Percentiles rank a stretch among this genome's conserved stretches.
Evolutionary conservation across 2,113 vertebrate species (phyloP).

Genomic region (Gadus macrocephalus): DNA sequence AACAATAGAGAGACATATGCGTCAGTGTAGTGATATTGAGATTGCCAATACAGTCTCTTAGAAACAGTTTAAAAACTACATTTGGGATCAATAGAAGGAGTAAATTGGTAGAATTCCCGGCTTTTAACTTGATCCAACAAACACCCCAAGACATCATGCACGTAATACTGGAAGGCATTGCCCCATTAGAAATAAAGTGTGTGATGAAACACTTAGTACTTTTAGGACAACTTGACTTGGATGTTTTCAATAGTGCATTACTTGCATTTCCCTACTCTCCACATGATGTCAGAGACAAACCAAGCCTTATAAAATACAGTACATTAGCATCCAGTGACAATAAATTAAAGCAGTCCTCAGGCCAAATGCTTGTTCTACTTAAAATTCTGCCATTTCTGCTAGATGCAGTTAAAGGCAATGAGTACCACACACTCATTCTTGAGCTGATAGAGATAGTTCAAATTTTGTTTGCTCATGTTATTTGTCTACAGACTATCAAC

Average conservation of each 20-base stretch:
- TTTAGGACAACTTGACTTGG: constrained; percentile 17
- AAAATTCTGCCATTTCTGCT: constrained; percentile 22
- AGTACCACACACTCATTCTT: constrained; percentile 24
- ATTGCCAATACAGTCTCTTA: constrained; percentile 16
- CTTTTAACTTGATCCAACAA: constrained; percentile 35
- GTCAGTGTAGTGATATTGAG: constrained; percentile 22
- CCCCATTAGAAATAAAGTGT: constrained; percentile 33
- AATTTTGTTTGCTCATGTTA: constrained; percentile 41
- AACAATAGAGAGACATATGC: constrained; percentile 4
- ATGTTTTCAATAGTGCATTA: constrained; percentile 21
- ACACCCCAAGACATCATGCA: constrained; percentile 36
- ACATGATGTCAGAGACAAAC: constrained; percentile 13
- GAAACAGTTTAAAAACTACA: constrained; percentile 28
- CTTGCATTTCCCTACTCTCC: constrained; percentile 20
- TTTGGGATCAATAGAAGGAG: constrained; percentile 40
- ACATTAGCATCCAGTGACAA: constrained; percentile 27
- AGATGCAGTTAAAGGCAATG: constrained; percentile 11
- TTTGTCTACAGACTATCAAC: constrained; percentile 23
- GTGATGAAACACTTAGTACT: constrained; percentile 27
- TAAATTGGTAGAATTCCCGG: constrained; percentile 31
- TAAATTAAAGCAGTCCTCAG: constrained; percentile 21
- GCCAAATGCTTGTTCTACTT: constrained; percentile 27
- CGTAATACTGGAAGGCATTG: constrained; percentile 35
- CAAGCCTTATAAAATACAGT: constrained; percentile 19
- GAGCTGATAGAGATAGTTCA: constrained; percentile 26